phyloP scores from a whole-genome alignment of 2,888 invertebrate species.

The Campoplex capitator region DNA sequence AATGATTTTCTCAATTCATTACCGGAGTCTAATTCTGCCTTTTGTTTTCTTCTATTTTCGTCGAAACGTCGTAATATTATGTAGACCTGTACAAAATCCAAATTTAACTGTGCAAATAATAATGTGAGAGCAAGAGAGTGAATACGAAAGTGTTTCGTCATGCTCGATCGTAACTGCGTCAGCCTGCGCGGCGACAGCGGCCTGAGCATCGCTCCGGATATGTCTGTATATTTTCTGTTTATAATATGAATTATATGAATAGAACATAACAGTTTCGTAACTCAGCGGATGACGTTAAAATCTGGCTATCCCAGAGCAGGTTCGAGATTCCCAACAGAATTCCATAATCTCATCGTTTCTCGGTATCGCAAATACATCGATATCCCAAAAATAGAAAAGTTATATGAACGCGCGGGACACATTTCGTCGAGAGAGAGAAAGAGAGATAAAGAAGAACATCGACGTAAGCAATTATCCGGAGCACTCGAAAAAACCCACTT shows the following conservation, averaged over 20 bases:
- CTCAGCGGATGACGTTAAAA: conserved; percentile 43
- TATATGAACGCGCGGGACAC: not conserved
- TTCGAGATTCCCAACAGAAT: not conserved
- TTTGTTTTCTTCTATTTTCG: not conserved
- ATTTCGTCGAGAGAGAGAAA: not conserved
- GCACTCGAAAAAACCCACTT: not conserved
- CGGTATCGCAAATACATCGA: not conserved
- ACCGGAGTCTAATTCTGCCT: not conserved
- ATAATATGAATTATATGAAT: conserved; percentile 52
- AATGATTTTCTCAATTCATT: not conserved
- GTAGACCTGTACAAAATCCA: not conserved
- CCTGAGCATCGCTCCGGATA: not conserved
- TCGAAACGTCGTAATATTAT: not conserved
- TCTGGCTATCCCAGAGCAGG: not conserved
- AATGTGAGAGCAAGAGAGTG: not conserved
- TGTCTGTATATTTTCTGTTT: not conserved
- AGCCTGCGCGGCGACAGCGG: conserved; percentile 65
- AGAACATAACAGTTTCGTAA: conserved; percentile 62
- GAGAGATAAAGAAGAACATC: not conserved
- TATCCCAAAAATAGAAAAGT: not conserved
- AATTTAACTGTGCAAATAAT: not conserved
- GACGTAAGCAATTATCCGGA: not conserved
- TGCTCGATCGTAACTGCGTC: conserved; percentile 26
- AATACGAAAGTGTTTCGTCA: conserved; percentile 33
- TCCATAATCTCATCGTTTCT: not conserved